A percentile compares a stretch with the other conserved stretches of the same genome.
Conservation (phyloP, 2,888 invertebrate genomes). For the Opisthograptis luteolata region DNA sequence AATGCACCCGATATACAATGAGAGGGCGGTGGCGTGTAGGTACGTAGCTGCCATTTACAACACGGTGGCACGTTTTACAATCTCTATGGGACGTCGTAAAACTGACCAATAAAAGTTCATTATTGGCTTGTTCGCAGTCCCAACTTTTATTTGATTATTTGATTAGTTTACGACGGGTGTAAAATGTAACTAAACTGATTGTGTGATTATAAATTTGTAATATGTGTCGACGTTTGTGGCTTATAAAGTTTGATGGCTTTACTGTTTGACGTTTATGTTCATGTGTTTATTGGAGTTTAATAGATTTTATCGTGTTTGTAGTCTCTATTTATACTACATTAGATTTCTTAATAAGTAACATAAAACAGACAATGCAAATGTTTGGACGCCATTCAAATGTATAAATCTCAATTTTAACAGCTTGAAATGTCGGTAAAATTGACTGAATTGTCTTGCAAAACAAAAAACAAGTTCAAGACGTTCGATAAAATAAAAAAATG, state of each 20-base stretch:
- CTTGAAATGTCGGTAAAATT: too few relatives aligned
- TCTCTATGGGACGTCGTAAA: constrained; percentile 77
- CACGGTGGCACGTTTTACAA: constrained; percentile 59
- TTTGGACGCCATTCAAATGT: too few relatives aligned
- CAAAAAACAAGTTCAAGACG: too few relatives aligned
- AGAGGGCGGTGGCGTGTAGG: constrained; percentile 49
- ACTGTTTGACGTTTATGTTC: constrained; percentile 20
- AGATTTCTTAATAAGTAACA: constrained; percentile 5
- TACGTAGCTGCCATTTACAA: constrained; percentile 51
- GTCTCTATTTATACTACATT: constrained; percentile 11
- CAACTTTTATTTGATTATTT: constrained; percentile 81
- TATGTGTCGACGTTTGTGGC: constrained; percentile 27
- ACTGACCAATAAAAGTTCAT: constrained; percentile 85
- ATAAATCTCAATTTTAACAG: too few relatives aligned
- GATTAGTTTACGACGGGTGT: constrained; percentile 78
- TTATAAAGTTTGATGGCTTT: constrained; percentile 29
- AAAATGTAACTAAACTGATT: constrained; percentile 58
- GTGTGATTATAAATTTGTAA: constrained; percentile 44
- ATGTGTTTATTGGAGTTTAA: constrained; percentile 29
- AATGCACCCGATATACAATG: constrained; percentile 38
- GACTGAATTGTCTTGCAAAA: too few relatives aligned
- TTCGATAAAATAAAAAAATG: too few relatives aligned
- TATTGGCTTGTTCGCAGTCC: constrained; percentile 80
- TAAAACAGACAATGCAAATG: too few relatives aligned
- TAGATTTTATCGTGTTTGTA: constrained; percentile 16